Conservation (phyloP, 92 coral and sea anemone species). For the Parazoanthus darwini region DNA sequence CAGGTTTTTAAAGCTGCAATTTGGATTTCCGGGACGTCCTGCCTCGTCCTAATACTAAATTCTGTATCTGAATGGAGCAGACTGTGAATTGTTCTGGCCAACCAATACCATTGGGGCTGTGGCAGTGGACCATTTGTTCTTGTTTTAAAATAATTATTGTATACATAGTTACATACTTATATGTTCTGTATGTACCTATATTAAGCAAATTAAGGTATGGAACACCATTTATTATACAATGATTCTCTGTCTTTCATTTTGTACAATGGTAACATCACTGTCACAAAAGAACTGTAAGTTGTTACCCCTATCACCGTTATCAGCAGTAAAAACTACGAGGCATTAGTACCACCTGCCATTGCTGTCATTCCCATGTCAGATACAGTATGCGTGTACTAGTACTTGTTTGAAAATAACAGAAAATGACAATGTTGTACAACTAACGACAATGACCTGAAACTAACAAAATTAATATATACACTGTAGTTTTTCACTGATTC, state of each 20-base stretch:
- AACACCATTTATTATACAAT: neutral
- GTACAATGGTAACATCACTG: neutral
- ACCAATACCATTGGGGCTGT: too few species aligned
- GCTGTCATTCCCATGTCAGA: slow-evolving; percentile 1
- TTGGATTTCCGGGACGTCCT: too few species aligned
- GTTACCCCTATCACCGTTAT: neutral
- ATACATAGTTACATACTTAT: too few species aligned
- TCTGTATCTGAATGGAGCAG: too few species aligned
- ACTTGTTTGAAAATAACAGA: slow-evolving; percentile 1
- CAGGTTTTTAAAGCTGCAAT: too few species aligned
- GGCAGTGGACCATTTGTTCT: too few species aligned
- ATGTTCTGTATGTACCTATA: too few species aligned
- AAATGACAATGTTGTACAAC: neutral
- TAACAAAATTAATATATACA: too few species aligned
- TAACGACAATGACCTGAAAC: neutral
- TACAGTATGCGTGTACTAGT: neutral
- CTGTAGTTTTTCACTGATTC: neutral
- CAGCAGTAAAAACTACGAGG: neutral
- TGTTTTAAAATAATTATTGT: too few species aligned
- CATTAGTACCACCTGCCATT: neutral
- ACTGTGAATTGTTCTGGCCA: too few species aligned
- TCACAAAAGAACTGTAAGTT: neutral
- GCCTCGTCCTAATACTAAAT: too few species aligned
- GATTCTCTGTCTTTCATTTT: neutral
- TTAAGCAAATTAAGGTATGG: too few species aligned